A percentile compares a stretch with the other conserved stretches of the same genome.
Evolutionary conservation across 2,797 vertebrate species (phyloP).

Genomic region (Lerista edwardsae): DNA sequence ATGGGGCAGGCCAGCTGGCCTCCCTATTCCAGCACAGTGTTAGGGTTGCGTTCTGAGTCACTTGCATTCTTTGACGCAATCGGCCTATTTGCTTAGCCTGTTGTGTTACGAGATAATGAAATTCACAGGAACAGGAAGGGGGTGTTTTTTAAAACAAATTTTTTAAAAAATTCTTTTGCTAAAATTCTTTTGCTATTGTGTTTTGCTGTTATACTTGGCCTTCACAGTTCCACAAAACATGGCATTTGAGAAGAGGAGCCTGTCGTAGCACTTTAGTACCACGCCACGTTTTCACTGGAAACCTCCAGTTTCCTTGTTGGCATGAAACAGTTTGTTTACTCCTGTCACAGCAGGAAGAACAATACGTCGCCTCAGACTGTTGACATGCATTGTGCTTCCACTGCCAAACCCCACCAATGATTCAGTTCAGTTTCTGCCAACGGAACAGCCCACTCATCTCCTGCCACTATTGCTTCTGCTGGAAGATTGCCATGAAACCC

Average conservation of each 20-base stretch:
- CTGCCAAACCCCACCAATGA: not conserved
- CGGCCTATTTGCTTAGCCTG: conserved; percentile 37
- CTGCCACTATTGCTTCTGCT: conserved; percentile 12
- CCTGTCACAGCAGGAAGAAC: not conserved
- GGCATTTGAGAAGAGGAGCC: not conserved
- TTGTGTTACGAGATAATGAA: conserved; percentile 37
- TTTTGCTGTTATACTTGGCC: not conserved
- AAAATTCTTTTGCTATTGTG: too few relatives aligned
- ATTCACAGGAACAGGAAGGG: conserved; percentile 5
- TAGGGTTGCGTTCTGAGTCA: too few relatives aligned
- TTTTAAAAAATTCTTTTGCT: conserved; percentile 34
- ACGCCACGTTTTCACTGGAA: not conserved
- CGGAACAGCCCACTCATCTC: not conserved
- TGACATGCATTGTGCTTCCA: not conserved
- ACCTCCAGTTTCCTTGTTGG: not conserved
- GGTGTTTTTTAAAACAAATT: too few relatives aligned
- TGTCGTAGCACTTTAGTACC: conserved; percentile 26
- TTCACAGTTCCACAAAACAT: not conserved
- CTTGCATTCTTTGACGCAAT: too few relatives aligned
- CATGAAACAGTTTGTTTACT: conserved; percentile 11
- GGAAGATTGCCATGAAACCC: conserved; percentile 1
- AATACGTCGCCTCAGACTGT: not conserved
- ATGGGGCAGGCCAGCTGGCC: too few relatives aligned
- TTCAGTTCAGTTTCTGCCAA: not conserved
- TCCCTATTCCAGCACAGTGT: too few relatives aligned